These are phyloP conservation scores for Mastomys coucha DNA, from an alignment of 2,113 vertebrate genomes.

Conservation along the genomic window DNA sequence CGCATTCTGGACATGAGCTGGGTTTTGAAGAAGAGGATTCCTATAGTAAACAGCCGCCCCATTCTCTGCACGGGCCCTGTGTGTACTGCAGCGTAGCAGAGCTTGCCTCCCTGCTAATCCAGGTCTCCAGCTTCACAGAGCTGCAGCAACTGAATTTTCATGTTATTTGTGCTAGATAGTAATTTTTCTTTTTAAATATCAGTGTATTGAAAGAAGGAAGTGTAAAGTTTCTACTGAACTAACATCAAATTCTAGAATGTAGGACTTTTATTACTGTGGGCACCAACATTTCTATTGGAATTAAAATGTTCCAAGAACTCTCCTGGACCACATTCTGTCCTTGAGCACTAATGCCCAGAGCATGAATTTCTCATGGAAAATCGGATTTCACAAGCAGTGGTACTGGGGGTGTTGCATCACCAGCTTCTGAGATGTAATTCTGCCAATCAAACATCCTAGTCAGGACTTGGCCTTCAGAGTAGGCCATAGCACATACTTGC, in stretches of 20 bases:
- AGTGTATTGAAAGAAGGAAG: slow-evolving; percentile 16
- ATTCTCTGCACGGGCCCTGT: not conserved
- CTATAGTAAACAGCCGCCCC: slow-evolving; percentile 5
- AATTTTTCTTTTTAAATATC: slow-evolving; percentile 58
- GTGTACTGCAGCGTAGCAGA: not conserved
- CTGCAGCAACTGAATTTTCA: slow-evolving; percentile 35
- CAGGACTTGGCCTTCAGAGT: slow-evolving; percentile 11
- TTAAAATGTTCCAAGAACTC: slow-evolving; percentile 57
- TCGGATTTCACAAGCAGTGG: not conserved
- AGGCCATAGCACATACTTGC: not conserved
- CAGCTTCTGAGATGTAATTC: slow-evolving; percentile 12
- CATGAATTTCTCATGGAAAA: slow-evolving; percentile 27
- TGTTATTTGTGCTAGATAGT: not conserved
- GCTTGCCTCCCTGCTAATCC: slow-evolving; percentile 13
- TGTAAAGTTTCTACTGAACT: slow-evolving; percentile 34
- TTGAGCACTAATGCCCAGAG: slow-evolving; percentile 2
- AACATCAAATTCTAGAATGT: slow-evolving; percentile 29
- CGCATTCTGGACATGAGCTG: not conserved
- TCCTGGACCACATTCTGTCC: slow-evolving; percentile 13
- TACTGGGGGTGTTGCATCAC: slow-evolving; percentile 1
- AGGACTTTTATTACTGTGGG: slow-evolving; percentile 4
- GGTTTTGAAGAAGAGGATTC: not conserved
- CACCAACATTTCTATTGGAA: slow-evolving; percentile 5
- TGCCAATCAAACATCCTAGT: not conserved
- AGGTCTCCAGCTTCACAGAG: not conserved